Percentiles rank a stretch among this genome's conserved stretches.
Evolutionary conservation across 2,888 invertebrate species (phyloP).

Genomic region (Apamea monoglypha): DNA sequence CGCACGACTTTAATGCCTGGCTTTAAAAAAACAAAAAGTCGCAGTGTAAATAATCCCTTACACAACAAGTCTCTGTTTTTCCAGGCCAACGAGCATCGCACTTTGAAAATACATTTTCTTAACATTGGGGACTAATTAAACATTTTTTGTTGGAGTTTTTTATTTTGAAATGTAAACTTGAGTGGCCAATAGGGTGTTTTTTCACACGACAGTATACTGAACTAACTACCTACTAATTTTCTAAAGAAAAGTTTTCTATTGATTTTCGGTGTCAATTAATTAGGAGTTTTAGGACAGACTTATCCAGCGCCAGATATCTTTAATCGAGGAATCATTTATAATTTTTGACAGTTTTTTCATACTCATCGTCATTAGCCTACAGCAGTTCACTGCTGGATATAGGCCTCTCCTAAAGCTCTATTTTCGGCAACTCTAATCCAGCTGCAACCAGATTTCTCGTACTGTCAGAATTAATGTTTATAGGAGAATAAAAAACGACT

Average conservation of each 20-base stretch:
- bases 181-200: neutral
- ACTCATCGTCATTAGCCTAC: too few relatives aligned
- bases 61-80: constrained; percentile 49
- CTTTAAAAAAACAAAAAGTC: neutral
- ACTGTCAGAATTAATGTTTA: too few relatives aligned
- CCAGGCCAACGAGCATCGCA: constrained; percentile 61
- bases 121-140: constrained; percentile 56
- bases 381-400: too few relatives aligned
- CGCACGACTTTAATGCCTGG: neutral
- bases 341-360: neutral
- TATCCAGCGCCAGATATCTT: neutral
- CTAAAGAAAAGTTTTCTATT: neutral
- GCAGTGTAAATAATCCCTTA: constrained; percentile 8
- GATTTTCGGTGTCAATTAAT: neutral
- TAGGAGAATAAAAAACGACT: too few relatives aligned
- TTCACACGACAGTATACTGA: neutral
- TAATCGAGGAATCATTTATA: too few relatives aligned
- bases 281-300: neutral
- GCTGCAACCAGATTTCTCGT: too few relatives aligned
- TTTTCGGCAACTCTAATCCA: too few relatives aligned
- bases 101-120: constrained; percentile 60
- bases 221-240: too few relatives aligned
- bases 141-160: constrained; percentile 46
- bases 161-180: constrained; percentile 9
- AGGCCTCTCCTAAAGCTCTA: too few relatives aligned